Evolutionary conservation across 2,113 vertebrate genomes (phyloP), one percentile per base, ranked within the genome.

Genomic region (Physeter macrocephalus): DNA sequence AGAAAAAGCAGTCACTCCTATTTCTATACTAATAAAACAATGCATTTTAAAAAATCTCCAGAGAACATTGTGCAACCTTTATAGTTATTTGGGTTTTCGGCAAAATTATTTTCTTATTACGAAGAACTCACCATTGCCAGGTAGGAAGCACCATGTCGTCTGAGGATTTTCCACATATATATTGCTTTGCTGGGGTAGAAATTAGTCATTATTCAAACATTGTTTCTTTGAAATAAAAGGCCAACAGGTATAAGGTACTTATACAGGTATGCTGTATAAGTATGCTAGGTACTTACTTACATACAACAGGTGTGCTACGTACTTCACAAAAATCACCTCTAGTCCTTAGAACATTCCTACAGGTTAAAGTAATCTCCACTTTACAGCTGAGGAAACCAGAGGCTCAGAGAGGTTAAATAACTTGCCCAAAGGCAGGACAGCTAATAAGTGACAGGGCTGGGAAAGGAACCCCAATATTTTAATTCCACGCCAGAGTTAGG

Each of bases 131-230:
- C 31, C 5, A 0, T 4, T 10, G 59, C 62, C 41, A 69, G 2
- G 49, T 7, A 17, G 62, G 75, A 25, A 31, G 71, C 23, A 5
- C 20, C 8, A 0, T 8, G 31, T 13, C 6, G 9, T 78, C 46
- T 12, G 46, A 54, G 52, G 90, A 52, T 11, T 69, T 66, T 59
- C 46, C n/a, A 17, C 5, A 17, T 25, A 12, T 2, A 1, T 1
- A 1, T 20, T 18, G 7, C 85, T 77, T 43, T 57, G 25, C 66
- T 18, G 11, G 27, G 15, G 29, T 9, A 25, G 61, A 49, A 2
- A 54, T 0, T 8, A 7, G 21, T 27, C 9, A 5, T 13, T 23
- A 27, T 54, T 36, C 23, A 20, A 11, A 5, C 0, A 9, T 8
- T 46, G 57, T 18, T 62, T 71, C 36, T 82, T 52, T 14, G 64